These are phyloP conservation scores for Triplophysa siluroides DNA, from an alignment of 2,113 vertebrate species.

Conservation along the genomic window DNA sequence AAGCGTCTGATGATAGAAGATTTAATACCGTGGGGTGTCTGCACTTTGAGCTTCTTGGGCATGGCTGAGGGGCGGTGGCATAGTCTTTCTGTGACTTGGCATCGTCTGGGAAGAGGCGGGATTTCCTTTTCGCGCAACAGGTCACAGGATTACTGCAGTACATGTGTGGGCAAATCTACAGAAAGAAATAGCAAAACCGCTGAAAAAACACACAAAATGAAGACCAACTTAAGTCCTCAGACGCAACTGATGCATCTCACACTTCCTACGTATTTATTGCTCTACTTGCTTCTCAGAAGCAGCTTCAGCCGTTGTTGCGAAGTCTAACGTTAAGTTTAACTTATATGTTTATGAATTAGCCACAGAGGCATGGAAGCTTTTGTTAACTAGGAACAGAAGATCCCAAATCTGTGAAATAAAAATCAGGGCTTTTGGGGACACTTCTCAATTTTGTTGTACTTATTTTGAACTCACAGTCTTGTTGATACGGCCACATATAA, in stretches of 20 bases:
- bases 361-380: too few species aligned
- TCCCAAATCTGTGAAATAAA: too few species aligned
- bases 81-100: conserved; percentile 74
- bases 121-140: conserved; percentile 64
- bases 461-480: too few species aligned
- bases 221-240: too few species aligned
- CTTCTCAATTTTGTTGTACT: too few species aligned
- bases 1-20: background rate
- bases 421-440: too few species aligned
- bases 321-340: too few species aligned
- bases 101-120: conserved; percentile 62
- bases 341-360: too few species aligned
- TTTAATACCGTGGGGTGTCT: conserved; percentile 82
- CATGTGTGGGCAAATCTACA: conserved; percentile 73
- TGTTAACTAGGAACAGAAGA: too few species aligned
- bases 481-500: too few species aligned
- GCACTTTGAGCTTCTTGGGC: conserved; percentile 69
- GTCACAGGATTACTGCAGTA: conserved; percentile 73
- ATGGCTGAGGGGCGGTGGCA: conserved; percentile 68
- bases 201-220: background rate
- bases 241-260: background rate
- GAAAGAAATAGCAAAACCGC: conserved; percentile 18
- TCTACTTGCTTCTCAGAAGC: too few species aligned
- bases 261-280: background rate
- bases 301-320: too few species aligned